These are phyloP conservation scores for Pyrochroa serraticornis DNA, from an alignment of 2,888 invertebrate genomes.

Conservation along the genomic window DNA sequence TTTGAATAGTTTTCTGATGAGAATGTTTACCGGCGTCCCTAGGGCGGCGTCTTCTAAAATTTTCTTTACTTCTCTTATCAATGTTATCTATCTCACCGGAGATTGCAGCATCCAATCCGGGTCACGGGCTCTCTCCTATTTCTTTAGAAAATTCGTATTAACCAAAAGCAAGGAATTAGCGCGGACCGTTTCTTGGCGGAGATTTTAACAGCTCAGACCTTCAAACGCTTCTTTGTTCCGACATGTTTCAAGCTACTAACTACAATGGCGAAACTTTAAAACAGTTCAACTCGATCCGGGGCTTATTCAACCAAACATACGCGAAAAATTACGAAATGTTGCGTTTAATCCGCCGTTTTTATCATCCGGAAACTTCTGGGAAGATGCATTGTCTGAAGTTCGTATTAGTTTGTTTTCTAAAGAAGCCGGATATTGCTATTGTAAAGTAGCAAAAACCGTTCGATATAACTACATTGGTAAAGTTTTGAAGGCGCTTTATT, in stretches of 20 bases:
- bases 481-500: slow-evolving; percentile 30
- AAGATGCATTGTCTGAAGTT: slow-evolving; percentile 32
- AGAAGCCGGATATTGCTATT: slow-evolving; percentile 31
- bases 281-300: slow-evolving; percentile 22
- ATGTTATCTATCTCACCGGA: slow-evolving; percentile 43
- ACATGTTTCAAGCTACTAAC: neutral
- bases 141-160: slow-evolving; percentile 24
- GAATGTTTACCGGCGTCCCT: slow-evolving; percentile 38
- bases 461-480: slow-evolving; percentile 30
- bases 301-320: slow-evolving; percentile 13
- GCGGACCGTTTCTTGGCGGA: slow-evolving; percentile 5
- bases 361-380: slow-evolving; percentile 11
- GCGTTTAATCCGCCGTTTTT: slow-evolving; percentile 32
- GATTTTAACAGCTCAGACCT: slow-evolving; percentile 24
- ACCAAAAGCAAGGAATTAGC: slow-evolving; percentile 15
- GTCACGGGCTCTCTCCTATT: slow-evolving; percentile 15
- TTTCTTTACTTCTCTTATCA: slow-evolving; percentile 40
- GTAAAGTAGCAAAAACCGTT: slow-evolving; percentile 28
- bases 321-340: slow-evolving; percentile 29
- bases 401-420: slow-evolving; percentile 38
- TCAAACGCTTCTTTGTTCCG: neutral
- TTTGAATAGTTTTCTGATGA: slow-evolving; percentile 34
- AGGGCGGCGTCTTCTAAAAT: slow-evolving; percentile 34
- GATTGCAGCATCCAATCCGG: slow-evolving; percentile 38
- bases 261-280: slow-evolving; percentile 4